These are phyloP conservation scores for Microcaecilia unicolor DNA, from an alignment of 2,797 vertebrate species.

Conservation along the genomic window DNA sequence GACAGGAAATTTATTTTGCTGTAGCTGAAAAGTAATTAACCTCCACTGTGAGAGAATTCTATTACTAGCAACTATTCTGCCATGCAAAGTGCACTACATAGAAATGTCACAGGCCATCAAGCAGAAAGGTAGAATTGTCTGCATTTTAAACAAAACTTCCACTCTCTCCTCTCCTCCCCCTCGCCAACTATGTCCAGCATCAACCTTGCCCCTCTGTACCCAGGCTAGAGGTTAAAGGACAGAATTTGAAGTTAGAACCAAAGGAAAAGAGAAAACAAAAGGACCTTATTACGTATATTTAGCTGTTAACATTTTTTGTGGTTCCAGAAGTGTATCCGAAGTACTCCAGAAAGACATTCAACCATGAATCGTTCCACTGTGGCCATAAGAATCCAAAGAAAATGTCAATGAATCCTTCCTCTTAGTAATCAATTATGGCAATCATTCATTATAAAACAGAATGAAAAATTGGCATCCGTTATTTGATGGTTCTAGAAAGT, in stretches of 20 bases:
- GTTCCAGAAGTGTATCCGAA: not conserved
- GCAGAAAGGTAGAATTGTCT: slow-evolving; percentile 81
- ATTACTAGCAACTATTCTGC: slow-evolving; percentile 85
- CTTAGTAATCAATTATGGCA: slow-evolving; percentile 33
- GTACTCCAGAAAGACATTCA: slow-evolving; percentile 30
- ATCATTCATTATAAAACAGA: slow-evolving; percentile 46
- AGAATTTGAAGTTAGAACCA: slow-evolving; percentile 48
- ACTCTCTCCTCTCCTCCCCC: too few species aligned
- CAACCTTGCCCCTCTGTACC: slow-evolving; percentile 59
- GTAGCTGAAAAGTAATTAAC: slow-evolving; percentile 85
- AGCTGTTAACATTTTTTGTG: slow-evolving; percentile 45
- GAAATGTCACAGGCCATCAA: slow-evolving; percentile 88
- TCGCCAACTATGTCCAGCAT: slow-evolving; percentile 3
- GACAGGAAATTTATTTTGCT: slow-evolving; percentile 71
- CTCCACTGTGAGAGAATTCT: slow-evolving; percentile 82
- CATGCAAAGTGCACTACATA: slow-evolving; percentile 82
- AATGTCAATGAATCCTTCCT: slow-evolving; percentile 35
- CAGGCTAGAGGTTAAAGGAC: slow-evolving; percentile 84
- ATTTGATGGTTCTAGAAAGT: slow-evolving; percentile 32
- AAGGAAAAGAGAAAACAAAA: slow-evolving; percentile 48
- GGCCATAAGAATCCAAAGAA: slow-evolving; percentile 24
- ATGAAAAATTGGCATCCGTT: slow-evolving; percentile 41
- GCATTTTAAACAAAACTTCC: slow-evolving; percentile 84
- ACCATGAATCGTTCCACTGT: slow-evolving; percentile 23
- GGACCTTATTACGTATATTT: slow-evolving; percentile 49